Conservation (phyloP, 2,113 vertebrate genomes). For the Semnornis frantzii region DNA sequence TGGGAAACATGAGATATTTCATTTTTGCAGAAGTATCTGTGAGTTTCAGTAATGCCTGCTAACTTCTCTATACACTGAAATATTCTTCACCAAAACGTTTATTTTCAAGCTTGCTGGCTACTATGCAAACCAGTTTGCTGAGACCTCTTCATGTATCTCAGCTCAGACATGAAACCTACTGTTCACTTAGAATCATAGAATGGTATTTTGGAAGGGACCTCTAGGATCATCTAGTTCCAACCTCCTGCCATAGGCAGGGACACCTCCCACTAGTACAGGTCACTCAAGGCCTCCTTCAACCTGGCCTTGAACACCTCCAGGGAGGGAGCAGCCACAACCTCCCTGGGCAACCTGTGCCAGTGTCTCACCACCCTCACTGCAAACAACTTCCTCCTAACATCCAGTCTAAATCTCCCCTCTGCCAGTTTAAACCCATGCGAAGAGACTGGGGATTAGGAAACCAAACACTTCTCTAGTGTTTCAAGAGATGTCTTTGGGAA, state of each 20-base stretch:
- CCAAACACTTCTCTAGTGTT: background rate
- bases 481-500: background rate
- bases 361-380: too few relatives aligned
- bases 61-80: background rate
- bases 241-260: too few relatives aligned
- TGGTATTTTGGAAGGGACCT: too few relatives aligned
- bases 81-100: background rate
- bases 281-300: too few relatives aligned
- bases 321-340: too few relatives aligned
- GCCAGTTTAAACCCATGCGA: background rate
- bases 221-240: too few relatives aligned
- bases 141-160: background rate
- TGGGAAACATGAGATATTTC: background rate
- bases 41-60: background rate
- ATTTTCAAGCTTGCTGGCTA: background rate
- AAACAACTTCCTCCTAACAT: too few relatives aligned
- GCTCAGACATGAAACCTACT: constrained; percentile 1
- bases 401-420: too few relatives aligned
- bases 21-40: background rate
- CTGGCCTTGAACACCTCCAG: too few relatives aligned
- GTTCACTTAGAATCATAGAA: background rate
- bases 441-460: background rate
- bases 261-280: too few relatives aligned
- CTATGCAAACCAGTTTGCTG: constrained; percentile 35
- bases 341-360: too few relatives aligned